Base-by-base conservation (phyloP, 53 echinoderm and acorn worm genomes). In the Paelopatides confundens region DNA sequence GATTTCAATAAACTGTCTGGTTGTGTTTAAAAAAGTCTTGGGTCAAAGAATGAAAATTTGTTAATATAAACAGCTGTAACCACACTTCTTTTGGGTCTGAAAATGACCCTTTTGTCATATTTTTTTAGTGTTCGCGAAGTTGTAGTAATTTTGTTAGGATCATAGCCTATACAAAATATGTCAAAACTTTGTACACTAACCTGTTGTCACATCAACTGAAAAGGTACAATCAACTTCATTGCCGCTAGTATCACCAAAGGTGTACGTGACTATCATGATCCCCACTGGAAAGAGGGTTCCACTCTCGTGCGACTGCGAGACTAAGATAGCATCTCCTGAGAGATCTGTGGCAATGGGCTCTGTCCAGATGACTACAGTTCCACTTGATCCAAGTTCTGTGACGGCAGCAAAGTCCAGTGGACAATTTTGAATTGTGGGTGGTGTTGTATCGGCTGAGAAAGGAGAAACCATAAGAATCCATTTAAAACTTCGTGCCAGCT, bases 341-440 rank as follows among this genome's bases (percentile, higher is more conserved):
- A 87, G 46, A 63, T 91, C 91, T 40, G 53, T 69, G 2, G 88
- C 83, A 14, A 82, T 82, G 1, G 91, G 91, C 18, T 63, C 83
- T 3, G 62, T 13, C 91, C 91, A 91, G 27, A 18, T 74, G 30
- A 91, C 88, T 2, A 54, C 23, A 11, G 84, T 70, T 54, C 66
- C 71, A 31, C 31, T n/a, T 7, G 38, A 51, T 15, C 89, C 89
- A 71, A 89, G 84, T 14, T 82, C 83, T 23, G 74, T 74, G 15
- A 66, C 35, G 3, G 64, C 85, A 34, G 3, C 36, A 3, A 65
- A 38, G 28, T 40, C 21, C 1, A 4, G n/a, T 29, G 90, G 90
- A 66, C 85, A 90, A 46, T 47, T 90, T n/a, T 34, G 37, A 35
- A 90, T 40, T 5, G 50, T 70, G 14, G 90, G 90, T 27, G 66